Evolutionary conservation across 2,797 vertebrate genomes (phyloP).

Genomic region (Babyrousa celebensis): DNA sequence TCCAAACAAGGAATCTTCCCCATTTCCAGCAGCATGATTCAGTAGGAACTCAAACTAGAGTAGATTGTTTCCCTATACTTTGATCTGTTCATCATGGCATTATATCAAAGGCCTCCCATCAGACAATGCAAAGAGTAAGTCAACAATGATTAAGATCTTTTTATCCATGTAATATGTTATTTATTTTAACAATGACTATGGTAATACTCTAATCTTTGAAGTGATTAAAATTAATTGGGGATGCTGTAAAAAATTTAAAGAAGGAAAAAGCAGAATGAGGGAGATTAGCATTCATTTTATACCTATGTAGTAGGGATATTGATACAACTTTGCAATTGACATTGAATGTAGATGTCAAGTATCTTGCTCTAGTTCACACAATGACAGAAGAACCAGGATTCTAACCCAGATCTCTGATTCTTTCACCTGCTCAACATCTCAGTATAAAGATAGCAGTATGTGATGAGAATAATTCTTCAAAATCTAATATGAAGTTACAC

Average conservation of each 20-base stretch:
- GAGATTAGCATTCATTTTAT: background rate
- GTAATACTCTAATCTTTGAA: conserved; percentile 37
- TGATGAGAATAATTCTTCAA: conserved; percentile 15
- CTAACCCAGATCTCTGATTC: background rate
- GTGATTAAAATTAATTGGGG: background rate
- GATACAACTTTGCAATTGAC: background rate
- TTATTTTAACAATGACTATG: background rate
- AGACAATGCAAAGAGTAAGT: conserved; percentile 6
- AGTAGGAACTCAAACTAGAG: background rate
- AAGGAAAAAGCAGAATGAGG: background rate
- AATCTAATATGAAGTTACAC: background rate
- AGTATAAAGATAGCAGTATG: background rate
- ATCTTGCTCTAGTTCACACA: background rate
- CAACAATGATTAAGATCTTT: conserved; percentile 20
- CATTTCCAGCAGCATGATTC: background rate
- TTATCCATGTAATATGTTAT: background rate
- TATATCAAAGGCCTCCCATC: background rate
- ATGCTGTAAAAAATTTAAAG: background rate
- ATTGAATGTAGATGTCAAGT: background rate
- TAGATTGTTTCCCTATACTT: background rate
- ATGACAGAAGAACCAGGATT: background rate
- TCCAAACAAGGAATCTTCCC: background rate
- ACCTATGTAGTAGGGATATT: background rate
- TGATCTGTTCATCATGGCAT: background rate
- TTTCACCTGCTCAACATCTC: background rate